phyloP scores from a whole-genome alignment of 2,888 invertebrate species.

The Cremastinae sp. region DNA sequence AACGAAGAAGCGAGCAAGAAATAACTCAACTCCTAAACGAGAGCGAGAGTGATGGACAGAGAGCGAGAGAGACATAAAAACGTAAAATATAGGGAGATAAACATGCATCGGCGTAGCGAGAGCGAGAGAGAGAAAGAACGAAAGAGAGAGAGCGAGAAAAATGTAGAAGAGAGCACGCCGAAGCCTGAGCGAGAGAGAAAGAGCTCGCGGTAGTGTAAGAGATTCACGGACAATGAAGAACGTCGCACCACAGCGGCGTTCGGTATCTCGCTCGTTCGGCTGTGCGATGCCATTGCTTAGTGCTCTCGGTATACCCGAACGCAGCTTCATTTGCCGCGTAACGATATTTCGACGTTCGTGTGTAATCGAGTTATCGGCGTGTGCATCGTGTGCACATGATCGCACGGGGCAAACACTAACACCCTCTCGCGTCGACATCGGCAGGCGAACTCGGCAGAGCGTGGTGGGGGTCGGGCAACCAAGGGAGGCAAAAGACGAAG shows the following conservation, averaged over 20 bases:
- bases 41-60: constrained; percentile 8
- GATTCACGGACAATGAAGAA: constrained; percentile 17
- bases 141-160: neutral
- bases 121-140: neutral
- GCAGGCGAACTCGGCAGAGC: constrained; percentile 9
- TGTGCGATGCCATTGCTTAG: constrained; percentile 1
- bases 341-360: constrained; percentile 42
- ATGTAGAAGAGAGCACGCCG: neutral
- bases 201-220: constrained; percentile 9
- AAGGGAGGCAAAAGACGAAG: constrained; percentile 24
- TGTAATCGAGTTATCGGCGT: constrained; percentile 59
- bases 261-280: neutral
- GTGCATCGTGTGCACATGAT: constrained; percentile 30
- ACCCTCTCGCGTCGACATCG: constrained; percentile 25
- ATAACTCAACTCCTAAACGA: too few relatives aligned
- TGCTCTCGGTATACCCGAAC: neutral
- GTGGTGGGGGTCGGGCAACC: constrained; percentile 7
- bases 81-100: neutral
- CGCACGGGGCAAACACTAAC: constrained; percentile 12
- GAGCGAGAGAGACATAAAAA: constrained; percentile 4
- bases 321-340: constrained; percentile 54
- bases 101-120: constrained; percentile 12
- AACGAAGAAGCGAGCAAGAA: neutral
- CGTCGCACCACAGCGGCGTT: too few relatives aligned
- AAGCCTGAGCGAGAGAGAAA: constrained; percentile 8